Base-by-base conservation (phyloP, 2,113 vertebrate genomes). In the Herpailurus yagouaroundi region DNA sequence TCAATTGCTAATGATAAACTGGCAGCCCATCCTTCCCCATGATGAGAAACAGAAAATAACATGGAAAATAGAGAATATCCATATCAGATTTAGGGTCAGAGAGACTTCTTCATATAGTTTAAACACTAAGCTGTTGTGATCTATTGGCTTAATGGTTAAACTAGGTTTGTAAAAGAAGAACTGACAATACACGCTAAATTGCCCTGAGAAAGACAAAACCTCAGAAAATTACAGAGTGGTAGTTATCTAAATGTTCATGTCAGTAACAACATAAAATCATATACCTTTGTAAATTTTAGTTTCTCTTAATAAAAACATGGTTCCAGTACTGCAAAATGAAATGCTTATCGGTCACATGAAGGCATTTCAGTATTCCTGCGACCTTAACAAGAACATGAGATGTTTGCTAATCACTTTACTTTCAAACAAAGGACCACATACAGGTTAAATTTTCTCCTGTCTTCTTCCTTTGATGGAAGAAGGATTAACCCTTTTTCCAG, bases 121-220 rank as follows among this genome's bases (percentile, higher is more conserved):
- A 95, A 96, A 95, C 36, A 92, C 19, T 41, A 85, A n/a, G 73
- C 41, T 95, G 36, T 89, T 93, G 25, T n/a, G 69, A 76, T 85
- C 38, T 87, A 50, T 83, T 38, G 23, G 66, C n/a, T 38, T 90
- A 86, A 93, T 73, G 52, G 31, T 86, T 85, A 88, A 93, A 55
- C 41, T 83, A 89, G 41, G 9, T 91, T 96, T 96, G 6, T 89
- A 92, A 97, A 97, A 95, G 15, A 48, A 96, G 36, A 95, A 81
- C 31, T 92, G 25, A 50, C 27, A 63, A 7, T 94, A n/a, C 33
- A 92, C 82, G 55, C 21, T 89, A 91, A 89, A 80, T 36, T 77
- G 80, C 81, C 41, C 50, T 50, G 41, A 38, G 36, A 84, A 89
- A 80, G 64, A 85, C 89, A 81, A 87, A 96, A 94, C 45, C 68